Base-by-base conservation (phyloP, 2,797 vertebrate genomes). In the Lutjanus campechanus region DNA sequence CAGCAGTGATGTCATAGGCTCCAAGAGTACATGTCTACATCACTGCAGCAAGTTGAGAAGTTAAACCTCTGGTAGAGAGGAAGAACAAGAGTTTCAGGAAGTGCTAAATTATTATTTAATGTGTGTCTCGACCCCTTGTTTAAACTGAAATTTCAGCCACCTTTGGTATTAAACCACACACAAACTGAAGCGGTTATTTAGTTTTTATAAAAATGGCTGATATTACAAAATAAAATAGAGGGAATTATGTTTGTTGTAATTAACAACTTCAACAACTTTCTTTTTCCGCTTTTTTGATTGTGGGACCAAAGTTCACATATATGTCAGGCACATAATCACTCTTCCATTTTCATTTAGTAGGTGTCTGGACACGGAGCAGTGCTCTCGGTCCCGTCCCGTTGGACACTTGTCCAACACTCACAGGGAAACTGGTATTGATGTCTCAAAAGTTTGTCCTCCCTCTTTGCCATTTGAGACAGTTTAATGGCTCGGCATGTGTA, bases 401-500 rank as follows among this genome's bases (percentile, higher is more conserved):
- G 19, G 20, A 53, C 16, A 4, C 15, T 55, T 41, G 43, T 58
- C 13, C 40, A 51, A 1, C 29, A 11, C 7, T 50, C 17, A 7
- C 11, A 8, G 36, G 19, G 56, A 55, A 59, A n/a, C 16, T 47
- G 50, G 41, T 41, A 7, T 25, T 40, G 6, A 60, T 66, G 41
- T 61, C 60, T 59, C 49, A 19, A 19, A 55, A 9, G 50, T 51
- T 40, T 22, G 54, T 63, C 50, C 43, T 46, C 22, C 62, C 22
- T 10, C 3, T 73, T 65, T 73, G 36, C 43, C 29, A 41, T 19
- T 56, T 54, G 6, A n/a, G 25, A 46, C 61, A 36, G 56, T 76
- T 79, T 46, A 76, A 69, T 69, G 47, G 19, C 64, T 81, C 61
- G 59, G 40, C 29, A 20, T 3, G 13, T 59, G 36, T 41, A 46